Evolutionary conservation across 2,888 invertebrate genomes (phyloP), one percentile per base, ranked within the genome.

Genomic region (Andrena dorsata): DNA sequence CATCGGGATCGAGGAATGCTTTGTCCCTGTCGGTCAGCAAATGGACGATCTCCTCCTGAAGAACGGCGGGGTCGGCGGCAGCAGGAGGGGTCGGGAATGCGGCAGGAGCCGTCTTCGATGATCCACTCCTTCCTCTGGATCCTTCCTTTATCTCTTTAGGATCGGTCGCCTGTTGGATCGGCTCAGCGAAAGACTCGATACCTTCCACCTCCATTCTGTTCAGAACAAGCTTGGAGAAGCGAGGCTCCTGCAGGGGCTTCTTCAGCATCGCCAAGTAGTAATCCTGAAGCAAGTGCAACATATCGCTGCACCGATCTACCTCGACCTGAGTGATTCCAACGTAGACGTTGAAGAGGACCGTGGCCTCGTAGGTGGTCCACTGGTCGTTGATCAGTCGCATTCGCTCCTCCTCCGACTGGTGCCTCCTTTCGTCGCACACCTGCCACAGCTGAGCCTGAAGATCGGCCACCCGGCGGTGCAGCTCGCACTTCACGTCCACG

Each of bases 311-410:
- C 64, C 96, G 94, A 89, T 96, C 96, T 13, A 95, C 68, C 93
- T 96, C 96, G n/a, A 95, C 89, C 91, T 96, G 96, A 93, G 96
- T 94, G 61, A 95, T 94, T 1, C 94, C 95, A 63, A 95, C 94
- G 84, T 95, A 96, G 35, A 95, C 94, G 88, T 96, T 96, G 1
- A 94, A 93, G 87, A 96, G 93, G 64, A 95, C 93, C 23, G 94
- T 94, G 6, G 95, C 91, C 89, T 96, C 95, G 79, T 94, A 94
- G 83, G 95, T 92, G 0, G 95, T 91, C 96, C 96, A 96, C 81
- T 95, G 95, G 76, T 96, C 95, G 69, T 88, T 88, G 60, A 96
- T 95, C 35, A 96, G 93, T 10, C 94, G 90, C 32, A 92, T 93
- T 61, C 95, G 94, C 90, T 96, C 95, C 70, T 94, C 93, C 91